Conservation (phyloP, 2,113 vertebrate species). For the Cervus canadensis region DNA sequence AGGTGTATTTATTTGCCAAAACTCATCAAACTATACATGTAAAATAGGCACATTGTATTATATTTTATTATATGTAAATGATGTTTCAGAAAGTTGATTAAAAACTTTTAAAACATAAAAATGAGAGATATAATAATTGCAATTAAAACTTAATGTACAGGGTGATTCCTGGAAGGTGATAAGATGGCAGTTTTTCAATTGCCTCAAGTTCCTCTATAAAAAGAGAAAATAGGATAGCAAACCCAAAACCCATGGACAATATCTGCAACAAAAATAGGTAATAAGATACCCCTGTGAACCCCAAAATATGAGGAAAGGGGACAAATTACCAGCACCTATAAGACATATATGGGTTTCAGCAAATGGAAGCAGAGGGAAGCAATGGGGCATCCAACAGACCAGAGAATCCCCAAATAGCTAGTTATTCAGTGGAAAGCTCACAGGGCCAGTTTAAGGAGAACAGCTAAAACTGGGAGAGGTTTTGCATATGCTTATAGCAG, state of each 20-base stretch:
- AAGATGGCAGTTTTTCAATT: not conserved
- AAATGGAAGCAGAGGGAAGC: conserved; percentile 4
- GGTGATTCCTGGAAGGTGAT: not conserved
- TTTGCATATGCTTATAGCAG: not conserved
- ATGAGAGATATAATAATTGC: not conserved
- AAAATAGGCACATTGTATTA: conserved; percentile 7
- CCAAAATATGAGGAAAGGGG: not conserved
- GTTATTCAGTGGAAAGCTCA: not conserved
- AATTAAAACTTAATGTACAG: not conserved
- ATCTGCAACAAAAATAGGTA: not conserved
- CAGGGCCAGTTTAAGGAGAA: not conserved
- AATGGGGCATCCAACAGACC: not conserved
- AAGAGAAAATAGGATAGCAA: not conserved
- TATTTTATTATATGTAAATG: not conserved
- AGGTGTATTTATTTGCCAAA: not conserved
- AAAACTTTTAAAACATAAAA: conserved; percentile 2
- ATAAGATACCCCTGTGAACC: not conserved
- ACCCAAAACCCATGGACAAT: not conserved
- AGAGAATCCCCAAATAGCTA: not conserved
- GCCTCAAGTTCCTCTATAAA: not conserved
- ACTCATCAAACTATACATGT: not conserved
- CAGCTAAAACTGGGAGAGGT: not conserved
- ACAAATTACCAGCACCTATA: not conserved
- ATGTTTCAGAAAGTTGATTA: not conserved
- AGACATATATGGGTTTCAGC: not conserved